Base-by-base conservation (phyloP, 1,140 invertebrate genomes). In the Leptopilina boulardi region DNA sequence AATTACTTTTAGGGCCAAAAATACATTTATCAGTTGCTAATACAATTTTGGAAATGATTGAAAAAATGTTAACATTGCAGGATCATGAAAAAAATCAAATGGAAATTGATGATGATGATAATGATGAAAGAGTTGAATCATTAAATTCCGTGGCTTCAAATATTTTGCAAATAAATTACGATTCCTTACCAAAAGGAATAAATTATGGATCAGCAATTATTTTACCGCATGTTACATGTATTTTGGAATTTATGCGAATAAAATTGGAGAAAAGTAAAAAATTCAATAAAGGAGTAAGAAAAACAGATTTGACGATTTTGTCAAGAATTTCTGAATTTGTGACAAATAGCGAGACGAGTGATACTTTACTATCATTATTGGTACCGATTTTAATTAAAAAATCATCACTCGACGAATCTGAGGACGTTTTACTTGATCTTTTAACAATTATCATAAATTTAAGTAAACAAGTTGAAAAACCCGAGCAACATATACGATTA, bases 291-390 rank as follows among this genome's bases (percentile, higher is more conserved):
- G 91, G 91, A 1, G 90, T 92, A 76, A 94, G 93, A 75, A 93
- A 92, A 84, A 93, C 93, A 30, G 96, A 98, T 83, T 88, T 98
- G 1, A 92, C 94, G 9, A 96, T 98, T 78, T 89, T 98, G 0
- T 96, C 96, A 0, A 92, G 95, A 76, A 92, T 96, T 9, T 96
- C 96, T 0, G 93, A 95, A 86, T 91, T 96, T 54, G 94, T 95
- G 0, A 91, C 92, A 4, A 93, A 95, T 73, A 85, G 93, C 0
- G 91, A 93, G 51, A 93, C 93, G 41, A 95, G 95, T 80, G 93
- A 95, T 73, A 92, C 92, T 8, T 88, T 98, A 11, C 86, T 97
- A 2, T 91, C 92, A 71, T 87, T 98, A 0, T 86, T 97, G 3
- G 83, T 98, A 54, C 96, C 96, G 1, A 94, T 97, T 73, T 90